Evolutionary conservation across 2,888 invertebrate species (phyloP), one percentile per base, ranked within the genome.

Genomic region (Caenorhabditis angaria): DNA sequence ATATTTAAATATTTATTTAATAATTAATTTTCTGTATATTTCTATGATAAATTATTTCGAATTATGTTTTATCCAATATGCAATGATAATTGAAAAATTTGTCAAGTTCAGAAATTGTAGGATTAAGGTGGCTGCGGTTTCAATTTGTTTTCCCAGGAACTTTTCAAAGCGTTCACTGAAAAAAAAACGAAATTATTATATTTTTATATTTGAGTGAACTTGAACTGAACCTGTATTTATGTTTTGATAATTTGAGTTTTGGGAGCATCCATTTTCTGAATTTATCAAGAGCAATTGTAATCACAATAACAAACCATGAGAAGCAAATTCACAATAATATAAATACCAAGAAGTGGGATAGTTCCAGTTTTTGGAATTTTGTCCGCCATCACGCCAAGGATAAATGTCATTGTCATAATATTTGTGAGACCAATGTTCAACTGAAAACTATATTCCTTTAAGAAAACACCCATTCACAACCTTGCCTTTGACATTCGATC

Each of bases 401-500:
- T 67, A 8, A 72, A 72, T 2, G 72, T 72, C 72, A 72, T 72
- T 32, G 72, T 72, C 72, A 72, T 72, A 18, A 72, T 67, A 28
- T 72, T 72, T 14, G 72, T 72, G 1, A 72, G 48, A 0, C 72
- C 72, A 0, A 72, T 64, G 28, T 67, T 67, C 2, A 72, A n/a
- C 72, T 72, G 57, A 48, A 64, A 53, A 25, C 32, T 18, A 28
- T 47, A 10, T 35, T 14, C 6, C 6, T 10, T 10, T 14, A 35
- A 35, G 6, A 14, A 48, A 48, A 12, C 5, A 5, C 12, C 14
- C 22, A 22, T 22, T n/a, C n/a, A n/a, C n/a, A n/a, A n/a, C n/a
- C 18, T 54, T 14, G 67, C 72, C 54, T 61, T 72, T 56, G 72
- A 67, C 67, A 72, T 72, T 53, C 48, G 60, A 61, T 72, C 72